Base-by-base conservation (phyloP, 2,113 vertebrate species). In the Lates calcarifer region DNA sequence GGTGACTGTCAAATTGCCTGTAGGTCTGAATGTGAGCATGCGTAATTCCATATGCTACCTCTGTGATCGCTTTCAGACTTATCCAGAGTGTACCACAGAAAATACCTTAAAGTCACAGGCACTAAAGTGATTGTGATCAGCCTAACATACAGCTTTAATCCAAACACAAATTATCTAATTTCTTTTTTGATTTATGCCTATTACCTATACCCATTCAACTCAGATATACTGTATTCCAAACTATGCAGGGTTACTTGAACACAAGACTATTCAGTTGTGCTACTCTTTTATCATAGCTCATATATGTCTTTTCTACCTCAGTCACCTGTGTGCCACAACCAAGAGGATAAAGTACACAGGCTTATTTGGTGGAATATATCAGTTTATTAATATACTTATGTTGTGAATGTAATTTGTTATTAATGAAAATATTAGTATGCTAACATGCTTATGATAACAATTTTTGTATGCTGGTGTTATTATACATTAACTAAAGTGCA, bases 1-100 rank as follows among this genome's bases (percentile, higher is more conserved):
- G 61, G 18, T 62, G 58, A 75, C 65, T 18, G 28, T 84, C 15
- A 47, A 62, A 73, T 60, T 37, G 37, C 35, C 37, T 70, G 1
- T 24, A 17, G 4, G 18, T 37, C 29, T 4, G 12, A 47, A 28
- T 47, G 33, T 45, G 17, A 45, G 15, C 18, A 17, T 45, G 41
- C 4, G 41, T 43, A 12, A 12, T 39, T 12, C 37, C 13, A 5
- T 15, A 26, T 35, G 29, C 11, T 14, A 60, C 37, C 37, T 10
- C 2, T 9, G 41, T 43, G 41, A 43, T 15, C 13, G 41, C 13
- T 14, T 14, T 43, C 12, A 43, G 41, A 37, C 8, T 10, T 43
- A 14, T 43, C 3, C 14, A 43, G 41, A 15, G 13, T 14, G 14
- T 43, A 43, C 14, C 3, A 12, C 13, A 43, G 3, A 28, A 47